Evolutionary conservation across 2,888 invertebrate species (phyloP).

Genomic region (Linnaemya tessellans): DNA sequence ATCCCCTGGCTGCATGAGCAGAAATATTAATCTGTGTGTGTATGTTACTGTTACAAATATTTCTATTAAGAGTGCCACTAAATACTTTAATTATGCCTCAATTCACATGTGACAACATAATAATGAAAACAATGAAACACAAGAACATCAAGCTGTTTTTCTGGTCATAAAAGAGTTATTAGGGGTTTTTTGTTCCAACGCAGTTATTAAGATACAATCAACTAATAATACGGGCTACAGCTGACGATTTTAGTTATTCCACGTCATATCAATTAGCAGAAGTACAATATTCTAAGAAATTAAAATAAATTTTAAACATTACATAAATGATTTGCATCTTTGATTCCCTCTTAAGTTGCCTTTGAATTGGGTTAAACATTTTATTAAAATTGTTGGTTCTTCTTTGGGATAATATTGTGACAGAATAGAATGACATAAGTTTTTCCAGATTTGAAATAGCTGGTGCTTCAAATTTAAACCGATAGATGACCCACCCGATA

Average conservation of each 20-base stretch:
- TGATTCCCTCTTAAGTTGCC: no score
- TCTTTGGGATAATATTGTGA: no score
- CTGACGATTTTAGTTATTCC: constrained; percentile 42
- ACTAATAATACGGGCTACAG: constrained; percentile 66
- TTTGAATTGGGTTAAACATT: no score
- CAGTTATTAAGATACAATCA: constrained; percentile 59
- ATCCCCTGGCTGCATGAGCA: constrained; percentile 43
- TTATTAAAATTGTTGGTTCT: no score
- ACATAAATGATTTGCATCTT: not conserved
- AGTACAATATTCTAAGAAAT: not conserved
- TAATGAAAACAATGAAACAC: constrained; percentile 35
- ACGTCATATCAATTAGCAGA: not conserved
- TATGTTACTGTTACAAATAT: constrained; percentile 34
- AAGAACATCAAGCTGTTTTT: constrained; percentile 46
- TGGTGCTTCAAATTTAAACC: no score
- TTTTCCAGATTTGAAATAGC: no score
- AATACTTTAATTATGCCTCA: constrained; percentile 67
- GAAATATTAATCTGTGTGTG: not conserved
- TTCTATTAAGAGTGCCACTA: constrained; percentile 39
- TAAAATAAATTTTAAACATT: not conserved
- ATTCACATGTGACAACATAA: constrained; percentile 69
- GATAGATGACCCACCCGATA: no score
- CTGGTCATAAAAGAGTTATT: constrained; percentile 33
- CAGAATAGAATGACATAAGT: no score
- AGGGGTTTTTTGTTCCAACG: constrained; percentile 1